These are phyloP conservation scores for Malurus leucopterus DNA, from an alignment of 2,797 vertebrate genomes.

Conservation along the genomic window DNA sequence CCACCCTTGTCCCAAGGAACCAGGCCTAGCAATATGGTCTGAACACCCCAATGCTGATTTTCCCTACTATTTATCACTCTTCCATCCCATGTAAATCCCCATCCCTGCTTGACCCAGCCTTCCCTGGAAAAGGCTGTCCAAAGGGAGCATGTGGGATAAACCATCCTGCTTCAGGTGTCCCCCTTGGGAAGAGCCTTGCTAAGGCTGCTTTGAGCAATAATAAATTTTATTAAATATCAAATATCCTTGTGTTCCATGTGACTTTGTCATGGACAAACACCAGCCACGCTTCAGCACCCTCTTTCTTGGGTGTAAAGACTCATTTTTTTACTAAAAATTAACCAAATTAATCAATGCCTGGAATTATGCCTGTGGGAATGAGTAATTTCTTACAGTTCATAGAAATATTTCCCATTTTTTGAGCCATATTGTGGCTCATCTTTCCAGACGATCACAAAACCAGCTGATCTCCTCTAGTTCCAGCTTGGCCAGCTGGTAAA, in stretches of 20 bases:
- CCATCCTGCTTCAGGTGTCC: accelerated
- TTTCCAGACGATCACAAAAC: neutral
- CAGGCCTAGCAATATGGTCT: neutral
- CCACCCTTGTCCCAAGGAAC: accelerated
- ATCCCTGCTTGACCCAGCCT: neutral
- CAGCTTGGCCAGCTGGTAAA: neutral
- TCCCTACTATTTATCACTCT: neutral
- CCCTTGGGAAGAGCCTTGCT: accelerated
- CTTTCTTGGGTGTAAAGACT: neutral
- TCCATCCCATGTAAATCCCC: neutral
- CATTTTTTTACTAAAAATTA: neutral
- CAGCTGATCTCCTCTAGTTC: neutral
- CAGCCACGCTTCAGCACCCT: neutral
- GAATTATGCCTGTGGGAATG: neutral
- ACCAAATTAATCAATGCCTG: neutral
- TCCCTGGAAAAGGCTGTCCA: neutral
- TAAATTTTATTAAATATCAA: neutral
- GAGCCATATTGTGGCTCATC: neutral
- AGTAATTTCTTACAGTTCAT: neutral
- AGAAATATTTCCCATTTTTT: conserved; percentile 16
- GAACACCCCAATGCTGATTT: accelerated
- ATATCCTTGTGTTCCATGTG: no score
- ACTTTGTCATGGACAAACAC: neutral
- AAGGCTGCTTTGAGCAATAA: neutral
- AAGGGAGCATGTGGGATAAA: neutral